Conservation (phyloP, 1,140 invertebrate species). For the Drosophila parvula region DNA sequence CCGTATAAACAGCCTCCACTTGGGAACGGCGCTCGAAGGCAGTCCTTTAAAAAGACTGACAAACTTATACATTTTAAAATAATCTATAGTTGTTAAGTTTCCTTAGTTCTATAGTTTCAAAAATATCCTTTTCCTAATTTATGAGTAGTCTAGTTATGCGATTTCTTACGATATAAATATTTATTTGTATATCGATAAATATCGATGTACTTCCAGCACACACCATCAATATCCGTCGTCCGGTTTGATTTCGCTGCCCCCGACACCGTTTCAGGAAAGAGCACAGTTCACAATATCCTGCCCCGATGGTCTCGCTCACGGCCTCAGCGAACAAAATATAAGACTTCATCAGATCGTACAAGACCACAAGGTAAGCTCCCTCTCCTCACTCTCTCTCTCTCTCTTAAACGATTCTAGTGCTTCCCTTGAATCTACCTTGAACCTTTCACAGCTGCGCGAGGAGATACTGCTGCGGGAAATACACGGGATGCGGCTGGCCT, state of each 20-base stretch:
- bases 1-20: too few species aligned
- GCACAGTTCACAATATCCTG: constrained; percentile 80
- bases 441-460: constrained; percentile 86
- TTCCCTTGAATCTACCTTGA: background rate
- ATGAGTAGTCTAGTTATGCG: too few species aligned
- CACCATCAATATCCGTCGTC: constrained; percentile 50
- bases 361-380: constrained; percentile 88
- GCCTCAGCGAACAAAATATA: constrained; percentile 91
- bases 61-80: too few species aligned
- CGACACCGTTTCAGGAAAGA: constrained; percentile 72
- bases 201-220: constrained; percentile 33
- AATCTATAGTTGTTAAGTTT: too few species aligned
- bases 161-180: too few species aligned
- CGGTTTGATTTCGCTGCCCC: constrained; percentile 71
- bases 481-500: constrained; percentile 88
- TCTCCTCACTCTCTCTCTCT: too few species aligned
- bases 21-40: too few species aligned
- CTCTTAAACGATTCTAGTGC: background rate
- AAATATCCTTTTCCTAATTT: too few species aligned
- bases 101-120: too few species aligned
- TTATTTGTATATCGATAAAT: too few species aligned
- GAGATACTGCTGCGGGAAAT: constrained; percentile 89
- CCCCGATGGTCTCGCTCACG: constrained; percentile 92
- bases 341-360: constrained; percentile 91
- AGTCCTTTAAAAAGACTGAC: too few species aligned